Percentiles rank a stretch among this genome's conserved stretches.
Evolutionary conservation across 1,140 invertebrate species (phyloP).

Genomic region (Nebria ingens): DNA sequence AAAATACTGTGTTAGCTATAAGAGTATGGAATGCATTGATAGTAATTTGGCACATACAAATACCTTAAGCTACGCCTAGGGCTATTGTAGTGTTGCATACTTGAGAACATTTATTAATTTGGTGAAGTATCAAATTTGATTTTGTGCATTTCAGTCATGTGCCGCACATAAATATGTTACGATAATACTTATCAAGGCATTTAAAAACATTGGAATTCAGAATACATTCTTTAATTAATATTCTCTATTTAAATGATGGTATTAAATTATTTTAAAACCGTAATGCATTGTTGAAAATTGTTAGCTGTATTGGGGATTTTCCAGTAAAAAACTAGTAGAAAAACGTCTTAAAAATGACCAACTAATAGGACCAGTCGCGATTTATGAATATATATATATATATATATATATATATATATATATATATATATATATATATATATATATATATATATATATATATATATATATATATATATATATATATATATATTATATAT

Average conservation of each 20-base stretch:
- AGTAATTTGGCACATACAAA: constrained; percentile 31
- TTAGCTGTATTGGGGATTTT: too few species aligned
- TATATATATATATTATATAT: neutral
- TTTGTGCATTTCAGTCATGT: neutral
- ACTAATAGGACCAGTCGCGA: too few species aligned
- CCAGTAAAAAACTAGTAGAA: too few species aligned
- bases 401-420: too few species aligned
- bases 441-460: too few species aligned
- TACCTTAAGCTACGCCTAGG: constrained; percentile 19
- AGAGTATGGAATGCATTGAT: constrained; percentile 18
- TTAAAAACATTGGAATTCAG: constrained; percentile 15
- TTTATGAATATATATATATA: too few species aligned
- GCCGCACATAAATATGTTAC: constrained; percentile 13
- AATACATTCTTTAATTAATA: neutral
- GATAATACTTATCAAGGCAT: constrained; percentile 13
- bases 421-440: too few species aligned
- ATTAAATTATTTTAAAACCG: too few species aligned
- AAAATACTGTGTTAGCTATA: neutral
- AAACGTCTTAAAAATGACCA: too few species aligned
- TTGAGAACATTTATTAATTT: constrained; percentile 7
- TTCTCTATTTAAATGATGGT: neutral
- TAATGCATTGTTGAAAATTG: too few species aligned
- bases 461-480: neutral
- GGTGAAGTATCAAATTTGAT: constrained; percentile 7
- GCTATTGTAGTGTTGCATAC: constrained; percentile 16